Evolutionary conservation across 2,113 vertebrate genomes (phyloP), one percentile per base, ranked within the genome.

Genomic region (Sminthopsis crassicaudata): DNA sequence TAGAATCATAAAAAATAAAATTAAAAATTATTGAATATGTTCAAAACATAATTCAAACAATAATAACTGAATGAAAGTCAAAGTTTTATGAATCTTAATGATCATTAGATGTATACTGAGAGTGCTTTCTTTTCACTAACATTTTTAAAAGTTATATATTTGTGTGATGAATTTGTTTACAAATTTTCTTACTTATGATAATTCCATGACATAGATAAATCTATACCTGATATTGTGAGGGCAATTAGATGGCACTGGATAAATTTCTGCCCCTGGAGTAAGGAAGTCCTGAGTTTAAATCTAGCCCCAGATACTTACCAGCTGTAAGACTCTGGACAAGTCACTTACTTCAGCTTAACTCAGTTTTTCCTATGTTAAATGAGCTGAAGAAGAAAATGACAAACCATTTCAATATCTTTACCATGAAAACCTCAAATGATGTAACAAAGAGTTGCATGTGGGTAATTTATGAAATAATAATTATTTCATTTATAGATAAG

Each of bases 1-100:
- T 51, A 51, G 50, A 51, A 51, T 9, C 50, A 51, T 51, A 11
- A 51, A 51, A 51, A 51, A 51, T 9, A 51, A 51, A 8, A 51
- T 51, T 51, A 10, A 91, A 52, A 51, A 84, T 84, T 46, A 93
- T 54, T 95, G 84, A 95, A 53, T 91, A 88, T 90, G 54, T 96
- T 67, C 57, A 94, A 94, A 93, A 11, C 94, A 89, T 55, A 93
- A 2, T 52, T 91, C 26, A 92, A 14, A 89, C 0, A 90, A n/a
- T 76, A 76, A n/a, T 3, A 76, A 19, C 0, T 42, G 6, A 42
- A 23, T 84, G 67, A 42, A 22, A 76, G 36, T 3, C 30, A 67
- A 36, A 76, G 4, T 76, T 76, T 76, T n/a, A 76, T 42, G 67
- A 42, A 76, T 76, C n/a, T n/a, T 84, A 84, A 84, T 19, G 19